Evolutionary conservation across 2,113 vertebrate genomes (phyloP), one percentile per base, ranked within the genome.

Genomic region (Ptyas mucosa): DNA sequence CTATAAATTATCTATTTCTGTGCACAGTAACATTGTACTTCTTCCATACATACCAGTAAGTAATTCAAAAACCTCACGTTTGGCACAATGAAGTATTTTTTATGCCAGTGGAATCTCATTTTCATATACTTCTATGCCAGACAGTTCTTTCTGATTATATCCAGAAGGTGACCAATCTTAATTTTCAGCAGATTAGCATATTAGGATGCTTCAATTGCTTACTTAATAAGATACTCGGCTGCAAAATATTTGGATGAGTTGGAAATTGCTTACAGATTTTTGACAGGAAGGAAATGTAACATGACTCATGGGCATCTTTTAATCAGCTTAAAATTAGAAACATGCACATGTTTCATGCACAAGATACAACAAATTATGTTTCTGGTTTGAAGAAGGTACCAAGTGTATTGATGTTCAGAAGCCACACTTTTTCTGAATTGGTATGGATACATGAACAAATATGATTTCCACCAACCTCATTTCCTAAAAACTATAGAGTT

Each of bases 1-100:
- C 92, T 91, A 95, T 91, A 96, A 97, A 97, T 94, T 94, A 93
- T 94, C 95, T 97, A 92, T 93, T 95, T 91, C 88, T 94, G 29
- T 96, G 57, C 97, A 85, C 92, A 94, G 94, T 87, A 97, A 96
- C 91, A 91, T 91, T 95, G 39, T 90, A 90, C 92, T 94, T 90
- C 93, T 94, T 90, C 94, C 93, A 51, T 34, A 54, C 69, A 90
- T 93, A 49, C 46, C 46, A 5, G 46, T 49, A 96, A 85, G 90
- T 88, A 15, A 93, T 97, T 95, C 94, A 96, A 21, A 89, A 97
- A 95, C 95, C 2, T 93, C 2, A 6, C 91, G 75, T 91, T 91
- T 91, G 23, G 92, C 94, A 95, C 90, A 96, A 95, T 91, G 88
- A 93, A 96, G 95, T 95, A 64, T 93, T 75, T 91, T 85, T 88